Percentiles rank a stretch among this genome's conserved stretches.
phyloP scores from a whole-genome alignment of 35 echinoderm and acorn worm species.

The Strongylocentrotus purpuratus region DNA sequence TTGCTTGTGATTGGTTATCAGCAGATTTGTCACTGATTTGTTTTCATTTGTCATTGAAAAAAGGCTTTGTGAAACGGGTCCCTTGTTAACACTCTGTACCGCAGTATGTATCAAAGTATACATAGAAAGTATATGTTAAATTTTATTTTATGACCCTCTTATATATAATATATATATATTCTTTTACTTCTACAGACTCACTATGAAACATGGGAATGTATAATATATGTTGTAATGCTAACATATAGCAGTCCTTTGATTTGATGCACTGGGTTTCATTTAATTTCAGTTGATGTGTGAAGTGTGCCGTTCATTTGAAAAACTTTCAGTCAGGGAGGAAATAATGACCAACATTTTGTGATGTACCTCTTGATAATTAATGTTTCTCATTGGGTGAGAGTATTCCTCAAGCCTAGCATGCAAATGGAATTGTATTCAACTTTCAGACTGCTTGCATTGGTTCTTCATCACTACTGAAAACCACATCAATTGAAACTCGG shows the following conservation, averaged over 20 bases:
- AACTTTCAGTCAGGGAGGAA: background rate
- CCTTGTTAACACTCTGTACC: background rate
- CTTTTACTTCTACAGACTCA: background rate
- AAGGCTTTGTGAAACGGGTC: too few species aligned
- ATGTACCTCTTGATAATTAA: background rate
- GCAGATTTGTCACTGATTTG: too few species aligned
- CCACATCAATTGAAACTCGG: background rate
- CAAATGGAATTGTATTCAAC: background rate
- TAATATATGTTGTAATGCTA: background rate
- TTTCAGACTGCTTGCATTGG: background rate
- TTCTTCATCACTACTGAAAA: background rate
- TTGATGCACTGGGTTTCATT: background rate
- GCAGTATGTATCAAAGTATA: background rate
- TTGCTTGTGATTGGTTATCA: too few species aligned
- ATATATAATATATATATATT: background rate
- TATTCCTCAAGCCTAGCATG: background rate
- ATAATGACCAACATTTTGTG: background rate
- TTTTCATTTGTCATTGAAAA: too few species aligned
- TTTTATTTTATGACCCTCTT: background rate
- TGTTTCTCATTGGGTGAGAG: background rate
- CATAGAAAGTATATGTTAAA: background rate
- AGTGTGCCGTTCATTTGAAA: background rate
- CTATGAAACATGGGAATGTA: background rate
- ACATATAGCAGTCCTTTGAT: background rate
- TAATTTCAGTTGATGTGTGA: background rate